Evolutionary conservation across 2,888 invertebrate species (phyloP).

Genomic region (Drosophila phalerata): DNA sequence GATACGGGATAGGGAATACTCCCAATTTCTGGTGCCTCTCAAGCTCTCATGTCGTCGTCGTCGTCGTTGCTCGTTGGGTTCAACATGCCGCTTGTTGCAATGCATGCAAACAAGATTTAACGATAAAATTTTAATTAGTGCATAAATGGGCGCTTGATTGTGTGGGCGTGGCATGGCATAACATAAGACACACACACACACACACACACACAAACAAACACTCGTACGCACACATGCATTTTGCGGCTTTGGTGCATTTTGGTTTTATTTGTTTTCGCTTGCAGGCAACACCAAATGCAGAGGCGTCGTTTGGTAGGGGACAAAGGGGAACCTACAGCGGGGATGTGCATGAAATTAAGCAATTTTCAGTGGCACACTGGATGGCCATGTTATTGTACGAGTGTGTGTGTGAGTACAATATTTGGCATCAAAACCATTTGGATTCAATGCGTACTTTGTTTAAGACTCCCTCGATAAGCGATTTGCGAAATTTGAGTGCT

Average conservation of each 20-base stretch:
- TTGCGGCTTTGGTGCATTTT: constrained; percentile 72
- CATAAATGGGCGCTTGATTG: constrained; percentile 80
- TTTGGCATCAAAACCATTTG: constrained; percentile 49
- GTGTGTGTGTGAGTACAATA: constrained; percentile 30
- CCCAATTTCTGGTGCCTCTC: constrained; percentile 11
- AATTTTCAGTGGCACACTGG: constrained; percentile 61
- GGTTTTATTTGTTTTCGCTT: constrained; percentile 71
- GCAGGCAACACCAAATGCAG: constrained; percentile 43
- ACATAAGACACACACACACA: constrained; percentile 45
- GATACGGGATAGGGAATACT: neutral
- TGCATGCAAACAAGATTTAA: constrained; percentile 82
- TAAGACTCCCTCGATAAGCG: constrained; percentile 27
- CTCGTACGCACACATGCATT: constrained; percentile 40
- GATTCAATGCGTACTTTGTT: constrained; percentile 34
- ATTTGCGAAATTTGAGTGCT: constrained; percentile 17
- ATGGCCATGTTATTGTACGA: constrained; percentile 12
- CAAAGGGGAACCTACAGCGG: neutral
- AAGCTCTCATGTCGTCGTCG: constrained; percentile 8
- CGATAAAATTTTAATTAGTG: constrained; percentile 81
- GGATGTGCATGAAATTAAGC: constrained; percentile 72
- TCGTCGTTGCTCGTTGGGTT: constrained; percentile 30
- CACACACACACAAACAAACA: constrained; percentile 39
- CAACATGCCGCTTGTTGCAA: constrained; percentile 68
- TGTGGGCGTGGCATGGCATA: constrained; percentile 72
- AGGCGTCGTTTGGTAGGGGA: neutral